Conservation (phyloP, 92 coral and sea anemone genomes). For the Ricordea florida region DNA sequence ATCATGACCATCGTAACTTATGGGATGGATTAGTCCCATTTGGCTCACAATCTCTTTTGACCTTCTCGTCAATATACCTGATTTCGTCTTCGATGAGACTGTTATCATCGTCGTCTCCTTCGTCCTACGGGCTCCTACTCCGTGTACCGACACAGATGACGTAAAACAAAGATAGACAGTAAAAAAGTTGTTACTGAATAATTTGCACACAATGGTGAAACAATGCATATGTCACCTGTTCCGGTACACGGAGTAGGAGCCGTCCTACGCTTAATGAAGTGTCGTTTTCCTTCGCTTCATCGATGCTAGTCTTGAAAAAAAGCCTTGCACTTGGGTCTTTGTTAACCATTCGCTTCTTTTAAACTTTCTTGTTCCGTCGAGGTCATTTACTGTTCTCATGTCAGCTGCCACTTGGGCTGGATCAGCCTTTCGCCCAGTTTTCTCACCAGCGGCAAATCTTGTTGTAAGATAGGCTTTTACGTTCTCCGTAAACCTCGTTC, state of each 20-base stretch:
- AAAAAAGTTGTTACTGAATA: no score
- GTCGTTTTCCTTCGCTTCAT: conserved; percentile 4
- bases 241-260: no score
- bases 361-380: conserved; percentile 41
- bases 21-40: conserved; percentile 43
- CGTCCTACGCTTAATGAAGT: not conserved
- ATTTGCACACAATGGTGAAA: no score
- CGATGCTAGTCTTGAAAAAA: not conserved
- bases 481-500: conserved; percentile 21
- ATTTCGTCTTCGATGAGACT: not conserved
- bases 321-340: conserved; percentile 6
- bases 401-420: conserved; percentile 45
- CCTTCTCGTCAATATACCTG: not conserved
- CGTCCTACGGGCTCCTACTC: no score
- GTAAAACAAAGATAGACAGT: no score
- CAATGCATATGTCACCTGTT: no score
- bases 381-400: conserved; percentile 24
- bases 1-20: conserved; percentile 55
- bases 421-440: conserved; percentile 35
- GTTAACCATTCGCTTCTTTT: conserved; percentile 35
- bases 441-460: conserved; percentile 21
- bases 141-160: no score
- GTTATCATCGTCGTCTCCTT: not conserved
- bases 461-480: conserved; percentile 30
- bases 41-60: not conserved